Evolutionary conservation across 2,113 vertebrate genomes (phyloP), one percentile per base, ranked within the genome.

Genomic region (Hippocampus guttulatus): DNA sequence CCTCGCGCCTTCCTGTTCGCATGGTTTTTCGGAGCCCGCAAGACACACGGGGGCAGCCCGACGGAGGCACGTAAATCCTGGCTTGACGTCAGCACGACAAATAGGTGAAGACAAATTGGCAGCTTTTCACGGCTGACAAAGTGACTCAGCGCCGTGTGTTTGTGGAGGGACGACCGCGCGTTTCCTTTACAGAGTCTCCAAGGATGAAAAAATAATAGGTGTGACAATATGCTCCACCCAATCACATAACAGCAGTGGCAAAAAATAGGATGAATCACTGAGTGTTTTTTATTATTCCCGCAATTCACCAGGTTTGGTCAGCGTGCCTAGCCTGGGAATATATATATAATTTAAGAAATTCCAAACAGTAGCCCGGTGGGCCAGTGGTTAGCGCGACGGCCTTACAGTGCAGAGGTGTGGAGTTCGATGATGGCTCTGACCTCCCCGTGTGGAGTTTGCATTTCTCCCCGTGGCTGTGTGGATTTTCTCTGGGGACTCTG

Each of bases 11-110:
- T 91, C 90, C 90, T 91, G 87, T 87, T 84, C 82, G 82, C 85
- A 83, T 81, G 81, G 83, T 83, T 81, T 88, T 87, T 81, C 7
- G 16, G 73, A 76, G 83, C 84, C 87, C 73, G 82, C 82, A 86
- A 87, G 83, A 74, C 88, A 81, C 88, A 61, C 27, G 15, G 27
- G 67, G 60, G 86, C 85, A 88, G 89, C 70, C 33, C 0, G 57
- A 75, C 79, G 69, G 80, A 74, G 76, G 68, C 30, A 27, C 79
- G 79, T 74, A 73, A 83, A 67, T 49, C 86, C 85, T 87, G 77
- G 23, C 77, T 75, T 92, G 91, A 92, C 91, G 91, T 92, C 88
- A 92, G 75, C 27, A 64, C 81, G 69, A 79, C 67, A 73, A 74
- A 73, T 51, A 49, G 63, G 57, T 3, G 23, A 72, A 77, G 79